These are phyloP conservation scores for Prunella himalayana DNA, from an alignment of 2,113 vertebrate genomes.

Conservation along the genomic window DNA sequence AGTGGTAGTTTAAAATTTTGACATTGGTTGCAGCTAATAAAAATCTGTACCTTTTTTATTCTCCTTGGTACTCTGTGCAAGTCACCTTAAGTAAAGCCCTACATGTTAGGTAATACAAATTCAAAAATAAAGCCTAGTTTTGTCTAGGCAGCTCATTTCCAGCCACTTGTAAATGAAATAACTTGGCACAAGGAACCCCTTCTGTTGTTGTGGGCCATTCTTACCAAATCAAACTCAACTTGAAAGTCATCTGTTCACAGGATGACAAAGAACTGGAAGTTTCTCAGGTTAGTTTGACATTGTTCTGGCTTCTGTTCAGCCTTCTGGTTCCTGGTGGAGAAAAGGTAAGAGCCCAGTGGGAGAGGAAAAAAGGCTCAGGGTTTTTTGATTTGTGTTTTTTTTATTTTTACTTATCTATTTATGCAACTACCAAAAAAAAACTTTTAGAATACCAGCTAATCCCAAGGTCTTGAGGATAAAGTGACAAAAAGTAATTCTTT, in stretches of 20 bases:
- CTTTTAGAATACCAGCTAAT: slow-evolving; percentile 13
- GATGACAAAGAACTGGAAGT: background rate
- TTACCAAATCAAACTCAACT: background rate
- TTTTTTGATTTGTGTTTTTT: background rate
- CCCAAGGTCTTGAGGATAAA: slow-evolving; percentile 8
- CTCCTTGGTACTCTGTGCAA: background rate
- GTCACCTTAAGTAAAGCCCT: background rate
- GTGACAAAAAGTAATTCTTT: background rate
- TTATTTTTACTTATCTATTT: background rate
- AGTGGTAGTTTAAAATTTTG: background rate
- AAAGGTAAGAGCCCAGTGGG: background rate
- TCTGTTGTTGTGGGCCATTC: background rate
- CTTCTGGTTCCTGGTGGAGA: background rate
- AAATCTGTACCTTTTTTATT: background rate
- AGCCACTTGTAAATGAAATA: background rate
- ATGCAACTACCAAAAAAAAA: background rate
- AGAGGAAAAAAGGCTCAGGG: background rate
- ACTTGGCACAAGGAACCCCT: background rate
- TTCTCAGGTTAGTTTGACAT: background rate
- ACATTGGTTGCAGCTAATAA: background rate
- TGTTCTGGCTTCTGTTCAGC: background rate
- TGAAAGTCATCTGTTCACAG: background rate
- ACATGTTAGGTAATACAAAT: background rate
- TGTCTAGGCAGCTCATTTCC: background rate
- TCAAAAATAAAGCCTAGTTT: background rate